Percentiles rank a stretch among this genome's conserved stretches.
phyloP scores from a whole-genome alignment of 2,797 vertebrate species.

The Dallia pectoralis region DNA sequence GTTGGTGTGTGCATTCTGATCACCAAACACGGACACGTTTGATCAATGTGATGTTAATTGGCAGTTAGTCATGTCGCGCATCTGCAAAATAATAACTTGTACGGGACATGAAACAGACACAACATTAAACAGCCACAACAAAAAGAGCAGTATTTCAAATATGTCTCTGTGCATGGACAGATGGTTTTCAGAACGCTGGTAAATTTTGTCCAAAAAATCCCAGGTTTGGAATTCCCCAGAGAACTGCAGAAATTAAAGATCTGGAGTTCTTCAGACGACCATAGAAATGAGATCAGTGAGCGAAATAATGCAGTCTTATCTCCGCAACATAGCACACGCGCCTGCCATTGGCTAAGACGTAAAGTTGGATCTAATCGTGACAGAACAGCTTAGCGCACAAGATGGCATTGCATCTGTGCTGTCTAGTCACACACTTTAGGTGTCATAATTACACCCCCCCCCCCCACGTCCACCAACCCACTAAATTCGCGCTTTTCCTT shows the following conservation, averaged over 20 bases:
- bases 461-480: too few species aligned
- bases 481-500: constrained; percentile 23
- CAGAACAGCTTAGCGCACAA: constrained; percentile 37
- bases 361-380: constrained; percentile 31
- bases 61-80: too few species aligned
- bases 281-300: background rate
- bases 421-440: constrained; percentile 27
- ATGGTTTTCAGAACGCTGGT: too few species aligned
- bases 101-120: background rate
- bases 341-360: constrained; percentile 12
- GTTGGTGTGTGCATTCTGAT: constrained; percentile 7
- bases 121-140: too few species aligned
- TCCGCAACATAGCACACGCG: constrained; percentile 26
- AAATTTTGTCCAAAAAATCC: too few species aligned
- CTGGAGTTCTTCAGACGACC: background rate
- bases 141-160: too few species aligned
- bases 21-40: background rate
- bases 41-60: background rate
- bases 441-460: constrained; percentile 32
- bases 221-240: background rate
- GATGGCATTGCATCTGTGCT: constrained; percentile 50
- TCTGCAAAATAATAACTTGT: background rate
- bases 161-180: too few species aligned
- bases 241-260: background rate
- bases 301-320: constrained; percentile 18